Base-by-base conservation (phyloP, 1,140 invertebrate genomes). In the Pemphigus obesinymphae region DNA sequence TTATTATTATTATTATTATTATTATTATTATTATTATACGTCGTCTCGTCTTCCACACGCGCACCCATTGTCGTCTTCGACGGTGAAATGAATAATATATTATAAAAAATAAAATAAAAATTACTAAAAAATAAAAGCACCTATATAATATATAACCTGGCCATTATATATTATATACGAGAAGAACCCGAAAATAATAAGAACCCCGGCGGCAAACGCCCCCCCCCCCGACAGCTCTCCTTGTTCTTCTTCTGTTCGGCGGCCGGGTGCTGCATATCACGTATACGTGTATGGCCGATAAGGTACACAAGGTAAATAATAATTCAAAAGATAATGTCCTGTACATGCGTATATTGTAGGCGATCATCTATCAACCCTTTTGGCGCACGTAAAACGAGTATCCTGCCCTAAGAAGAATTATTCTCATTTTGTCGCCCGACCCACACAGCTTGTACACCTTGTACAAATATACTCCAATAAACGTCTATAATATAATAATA, bases 1-100 rank as follows among this genome's bases (percentile, higher is more conserved):
- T 68, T 68, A 68, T 68, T 43, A 68, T 29, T 43, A 68, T 68
- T 68, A 68, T 68, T 43, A 68, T 29, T 43, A 68, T 68, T 68
- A 68, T 68, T 43, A 68, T 29, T 43, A 68, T 68, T 68, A 68
- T 68, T 43, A 68, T 29, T 53, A 53, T 31, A 61, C 29, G 26
- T 26, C 66, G 37, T 40, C 23, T 68, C 66, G 66, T 68, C 66
- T 68, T 68, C 37, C n/a, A 40, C 66, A 43, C 63, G 34, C 63
- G 34, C 61, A 1, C 13, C 66, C 37, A 68, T 68, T 68, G 66
- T 68, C 66, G 66, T 43, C 37, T 26, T 61, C 29, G 58, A n/a
- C n/a, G n/a, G 26, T 31, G 63, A 66, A n/a, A n/a, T n/a, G n/a
- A n/a, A n/a, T n/a, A n/a, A n/a, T n/a, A n/a, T n/a, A n/a, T n/a